Conservation (phyloP, 2,797 vertebrate genomes). For the Halcyon leucocephala region DNA sequence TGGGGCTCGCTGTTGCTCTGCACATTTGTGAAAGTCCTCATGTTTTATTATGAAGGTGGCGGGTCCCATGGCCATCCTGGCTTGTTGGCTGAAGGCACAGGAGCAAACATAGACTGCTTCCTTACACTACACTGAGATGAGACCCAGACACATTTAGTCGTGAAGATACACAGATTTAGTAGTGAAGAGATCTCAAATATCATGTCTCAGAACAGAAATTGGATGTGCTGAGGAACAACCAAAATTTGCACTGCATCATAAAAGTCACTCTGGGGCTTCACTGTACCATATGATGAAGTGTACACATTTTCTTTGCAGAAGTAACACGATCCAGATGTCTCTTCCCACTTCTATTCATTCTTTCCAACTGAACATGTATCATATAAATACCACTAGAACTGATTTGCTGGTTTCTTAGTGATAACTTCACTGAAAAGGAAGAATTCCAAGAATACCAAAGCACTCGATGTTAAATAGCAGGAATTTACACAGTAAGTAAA, state of each 20-base stretch:
- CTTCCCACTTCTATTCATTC: not conserved
- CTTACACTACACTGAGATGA: not conserved
- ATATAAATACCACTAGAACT: not conserved
- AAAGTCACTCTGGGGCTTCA: not conserved
- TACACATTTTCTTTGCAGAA: slow-evolving; percentile 5
- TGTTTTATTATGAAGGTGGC: not conserved
- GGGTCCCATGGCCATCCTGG: not conserved
- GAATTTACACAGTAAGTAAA: not conserved
- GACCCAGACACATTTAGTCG: not conserved
- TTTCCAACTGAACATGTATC: not conserved
- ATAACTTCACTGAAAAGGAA: not conserved
- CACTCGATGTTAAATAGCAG: not conserved
- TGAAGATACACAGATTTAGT: not conserved
- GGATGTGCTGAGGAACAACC: not conserved
- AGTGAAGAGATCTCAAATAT: not conserved
- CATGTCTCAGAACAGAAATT: not conserved
- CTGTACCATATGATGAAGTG: not conserved
- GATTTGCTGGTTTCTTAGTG: not conserved
- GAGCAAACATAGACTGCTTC: not conserved
- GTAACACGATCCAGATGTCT: not conserved
- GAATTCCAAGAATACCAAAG: slow-evolving; percentile 10
- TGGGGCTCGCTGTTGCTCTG: not conserved
- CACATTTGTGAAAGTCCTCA: not conserved
- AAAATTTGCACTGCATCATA: not conserved
- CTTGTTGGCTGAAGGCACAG: not conserved